phyloP scores from a whole-genome alignment of 2,888 invertebrate genomes.

The Phyllotreta striolata region DNA sequence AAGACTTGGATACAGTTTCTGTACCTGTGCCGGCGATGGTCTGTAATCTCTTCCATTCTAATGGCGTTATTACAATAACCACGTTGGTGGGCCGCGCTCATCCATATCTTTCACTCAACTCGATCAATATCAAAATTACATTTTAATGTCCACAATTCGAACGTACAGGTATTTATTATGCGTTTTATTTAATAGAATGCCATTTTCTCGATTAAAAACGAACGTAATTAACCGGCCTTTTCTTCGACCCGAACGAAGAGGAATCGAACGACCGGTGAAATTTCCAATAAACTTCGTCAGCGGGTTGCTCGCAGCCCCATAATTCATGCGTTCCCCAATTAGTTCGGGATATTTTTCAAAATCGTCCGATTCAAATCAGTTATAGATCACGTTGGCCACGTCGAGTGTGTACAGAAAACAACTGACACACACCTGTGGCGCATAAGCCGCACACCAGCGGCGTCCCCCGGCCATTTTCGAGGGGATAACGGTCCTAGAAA shows the following conservation, averaged over 20 bases:
- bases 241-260: too few species aligned
- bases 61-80: slow-evolving; percentile 52
- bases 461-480: background rate
- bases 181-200: too few species aligned
- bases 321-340: slow-evolving; percentile 45
- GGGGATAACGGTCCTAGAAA: background rate
- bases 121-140: background rate
- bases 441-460: slow-evolving; percentile 24
- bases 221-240: too few species aligned
- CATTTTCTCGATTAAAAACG: too few species aligned
- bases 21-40: slow-evolving; percentile 50
- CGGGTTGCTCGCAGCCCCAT: slow-evolving; percentile 32
- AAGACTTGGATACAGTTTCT: slow-evolving; percentile 37
- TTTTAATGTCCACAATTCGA: too few species aligned
- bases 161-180: too few species aligned
- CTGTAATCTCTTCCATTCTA: slow-evolving; percentile 56
- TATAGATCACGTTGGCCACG: slow-evolving; percentile 25
- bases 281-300: slow-evolving; percentile 40
- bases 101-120: slow-evolving; percentile 27
- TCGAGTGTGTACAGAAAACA: slow-evolving; percentile 38
- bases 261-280: background rate
- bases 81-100: slow-evolving; percentile 48
- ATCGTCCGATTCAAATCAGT: slow-evolving; percentile 38
- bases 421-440: slow-evolving; percentile 46
- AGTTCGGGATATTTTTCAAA: slow-evolving; percentile 47